A percentile compares a stretch with the other conserved stretches of the same genome.
phyloP scores from a whole-genome alignment of 1,140 invertebrate species.

The Leptinotarsa defecta region DNA sequence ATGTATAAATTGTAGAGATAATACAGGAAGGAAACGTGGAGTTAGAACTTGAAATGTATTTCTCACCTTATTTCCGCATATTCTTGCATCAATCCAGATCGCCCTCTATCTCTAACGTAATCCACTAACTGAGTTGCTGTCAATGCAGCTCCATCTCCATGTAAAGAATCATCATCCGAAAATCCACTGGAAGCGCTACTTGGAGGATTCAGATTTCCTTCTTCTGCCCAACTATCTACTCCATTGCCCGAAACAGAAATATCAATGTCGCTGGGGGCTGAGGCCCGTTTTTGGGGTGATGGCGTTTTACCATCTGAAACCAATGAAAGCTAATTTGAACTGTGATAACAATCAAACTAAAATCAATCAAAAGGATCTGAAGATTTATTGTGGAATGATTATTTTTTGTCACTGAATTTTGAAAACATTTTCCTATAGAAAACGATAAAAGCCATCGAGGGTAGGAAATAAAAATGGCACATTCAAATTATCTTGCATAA shows the following conservation, averaged over 20 bases:
- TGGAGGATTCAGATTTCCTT: slow-evolving; percentile 63
- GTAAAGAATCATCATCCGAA: slow-evolving; percentile 85
- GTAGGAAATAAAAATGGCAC: no score
- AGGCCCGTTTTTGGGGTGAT: slow-evolving; percentile 51
- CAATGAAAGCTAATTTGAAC: no score
- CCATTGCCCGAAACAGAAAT: slow-evolving; percentile 48
- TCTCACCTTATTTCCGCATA: slow-evolving; percentile 77
- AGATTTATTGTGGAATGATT: no score
- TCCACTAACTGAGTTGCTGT: slow-evolving; percentile 79
- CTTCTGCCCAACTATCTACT: slow-evolving; percentile 51
- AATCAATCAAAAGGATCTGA: no score
- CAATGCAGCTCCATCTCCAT: slow-evolving; percentile 64
- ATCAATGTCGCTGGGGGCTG: slow-evolving; percentile 43
- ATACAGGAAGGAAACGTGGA: no score
- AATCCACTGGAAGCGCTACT: slow-evolving; percentile 82
- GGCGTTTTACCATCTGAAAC: slow-evolving; percentile 53
- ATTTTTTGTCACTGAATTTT: no score
- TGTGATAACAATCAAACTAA: no score
- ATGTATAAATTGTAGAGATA: no score
- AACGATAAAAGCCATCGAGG: no score
- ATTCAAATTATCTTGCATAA: no score
- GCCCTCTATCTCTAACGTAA: slow-evolving; percentile 73
- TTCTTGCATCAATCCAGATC: slow-evolving; percentile 79
- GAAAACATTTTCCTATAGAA: no score
- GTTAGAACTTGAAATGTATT: neutral